These are phyloP conservation scores for Caenorhabditis angaria DNA, from an alignment of 2,888 invertebrate species.

Conservation along the genomic window DNA sequence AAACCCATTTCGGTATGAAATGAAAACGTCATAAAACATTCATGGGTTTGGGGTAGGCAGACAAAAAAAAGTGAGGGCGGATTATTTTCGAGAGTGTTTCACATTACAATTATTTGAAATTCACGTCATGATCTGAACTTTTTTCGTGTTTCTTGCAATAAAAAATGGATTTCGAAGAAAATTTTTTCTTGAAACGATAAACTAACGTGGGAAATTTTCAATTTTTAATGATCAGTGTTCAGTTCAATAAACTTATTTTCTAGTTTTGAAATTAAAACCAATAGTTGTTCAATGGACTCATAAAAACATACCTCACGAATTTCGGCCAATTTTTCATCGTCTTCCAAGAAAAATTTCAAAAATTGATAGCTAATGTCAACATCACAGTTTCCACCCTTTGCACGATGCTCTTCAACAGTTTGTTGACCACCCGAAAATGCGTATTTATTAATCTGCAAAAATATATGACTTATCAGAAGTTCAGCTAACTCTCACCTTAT, in stretches of 20 bases:
- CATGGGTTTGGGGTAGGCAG: too few relatives aligned
- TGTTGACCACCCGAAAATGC: constrained; percentile 96
- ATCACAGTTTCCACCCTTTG: constrained; percentile 89
- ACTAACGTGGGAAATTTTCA: neutral
- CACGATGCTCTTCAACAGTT: constrained; percentile 89
- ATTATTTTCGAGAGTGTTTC: too few relatives aligned
- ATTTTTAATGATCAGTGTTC: neutral
- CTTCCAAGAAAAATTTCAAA: constrained; percentile 91
- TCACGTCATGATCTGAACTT: too few relatives aligned
- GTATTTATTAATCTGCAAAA: constrained; percentile 83
- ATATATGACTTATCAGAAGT: neutral
- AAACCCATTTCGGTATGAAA: too few relatives aligned
- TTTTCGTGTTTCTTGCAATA: neutral
- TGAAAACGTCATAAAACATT: too few relatives aligned
- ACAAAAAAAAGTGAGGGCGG: too few relatives aligned
- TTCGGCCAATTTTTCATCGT: constrained; percentile 85
- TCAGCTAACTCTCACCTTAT: constrained; percentile 79
- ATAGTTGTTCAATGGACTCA: neutral
- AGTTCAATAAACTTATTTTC: neutral
- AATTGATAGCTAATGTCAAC: constrained; percentile 95
- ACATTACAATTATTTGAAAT: too few relatives aligned
- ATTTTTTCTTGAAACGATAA: too few relatives aligned
- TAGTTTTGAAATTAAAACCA: neutral
- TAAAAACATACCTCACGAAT: constrained; percentile 77
- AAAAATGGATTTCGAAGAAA: neutral